Evolutionary conservation across 2,888 invertebrate species (phyloP), one percentile per base, ranked within the genome.

Genomic region (Steinernema scapterisci): DNA sequence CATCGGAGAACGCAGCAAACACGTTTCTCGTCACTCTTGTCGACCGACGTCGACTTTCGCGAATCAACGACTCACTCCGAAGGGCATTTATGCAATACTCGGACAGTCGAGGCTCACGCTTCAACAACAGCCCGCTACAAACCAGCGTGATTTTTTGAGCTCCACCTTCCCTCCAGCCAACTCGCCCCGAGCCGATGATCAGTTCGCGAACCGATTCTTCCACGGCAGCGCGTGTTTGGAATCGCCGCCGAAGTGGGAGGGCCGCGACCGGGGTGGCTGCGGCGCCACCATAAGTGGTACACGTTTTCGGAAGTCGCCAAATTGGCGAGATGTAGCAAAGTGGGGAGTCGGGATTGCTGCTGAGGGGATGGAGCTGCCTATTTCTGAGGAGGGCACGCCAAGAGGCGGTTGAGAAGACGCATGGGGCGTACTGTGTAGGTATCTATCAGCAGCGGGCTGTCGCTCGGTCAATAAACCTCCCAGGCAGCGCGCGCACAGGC

Each of bases 81-180:
- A 54, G 6, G 63, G 63, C 63, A 63, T 63, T 63, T 63, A 31
- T 63, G 63, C 63, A 63, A 63, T 63, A 63, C 16, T 63, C 31
- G 27, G 31, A 27, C 63, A 63, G 27, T n/a, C n/a, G n/a, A n/a
- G n/a, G n/a, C n/a, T n/a, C n/a, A n/a, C n/a, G 16, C 63, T 63
- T 16, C 63, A 27, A 31, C 63, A 31, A 63, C 25, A 63, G 16
- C 5, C 27, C 2, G 27, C 9, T 25, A 63, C 11, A 52, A 5
- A 19, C 23, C 52, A 52, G 23, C 52, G 11, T 21, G 38, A 52
- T 21, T 52, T 9, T n/a, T 52, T 23, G 19, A n/a, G 23, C 23
- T 52, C 9, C 38, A 48, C 19, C 48, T 7, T n/a, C 3, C 48
- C n/a, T 16, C 48, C 48, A 16, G 9, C 27, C 63, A n/a, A n/a